phyloP scores from a whole-genome alignment of 1,140 invertebrate species.

The Oreohelix idahoensis region DNA sequence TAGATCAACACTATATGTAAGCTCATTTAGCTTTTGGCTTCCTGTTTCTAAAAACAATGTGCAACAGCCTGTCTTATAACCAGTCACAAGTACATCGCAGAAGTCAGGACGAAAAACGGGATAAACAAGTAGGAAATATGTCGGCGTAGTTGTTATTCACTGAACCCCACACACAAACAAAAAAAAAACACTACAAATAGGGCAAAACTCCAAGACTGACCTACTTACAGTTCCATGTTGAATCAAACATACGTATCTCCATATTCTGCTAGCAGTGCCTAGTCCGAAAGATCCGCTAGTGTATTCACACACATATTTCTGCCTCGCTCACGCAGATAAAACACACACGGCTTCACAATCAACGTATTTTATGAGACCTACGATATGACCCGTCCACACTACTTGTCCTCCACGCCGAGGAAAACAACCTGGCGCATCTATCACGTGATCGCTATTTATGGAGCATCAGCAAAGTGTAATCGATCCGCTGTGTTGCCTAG shows the following conservation, averaged over 20 bases:
- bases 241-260: background rate
- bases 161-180: too few species aligned
- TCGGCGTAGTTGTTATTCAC: background rate
- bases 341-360: background rate
- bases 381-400: background rate
- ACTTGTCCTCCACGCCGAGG: background rate
- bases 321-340: background rate
- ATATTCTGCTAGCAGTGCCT: background rate
- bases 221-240: background rate
- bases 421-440: background rate
- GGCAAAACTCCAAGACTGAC: background rate
- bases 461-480: background rate
- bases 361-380: background rate
- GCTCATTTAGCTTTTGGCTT: too few species aligned
- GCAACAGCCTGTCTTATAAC: too few species aligned
- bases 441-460: constrained; percentile 10
- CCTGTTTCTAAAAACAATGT: too few species aligned
- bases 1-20: too few species aligned
- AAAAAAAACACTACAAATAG: background rate
- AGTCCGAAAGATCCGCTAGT: too few species aligned
- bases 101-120: too few species aligned
- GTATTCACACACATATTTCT: too few species aligned
- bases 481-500: background rate
- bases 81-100: too few species aligned
- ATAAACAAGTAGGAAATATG: background rate